A percentile compares a stretch with the other conserved stretches of the same genome.
phyloP scores from a whole-genome alignment of 1,140 invertebrate genomes.

The Mya arenaria region DNA sequence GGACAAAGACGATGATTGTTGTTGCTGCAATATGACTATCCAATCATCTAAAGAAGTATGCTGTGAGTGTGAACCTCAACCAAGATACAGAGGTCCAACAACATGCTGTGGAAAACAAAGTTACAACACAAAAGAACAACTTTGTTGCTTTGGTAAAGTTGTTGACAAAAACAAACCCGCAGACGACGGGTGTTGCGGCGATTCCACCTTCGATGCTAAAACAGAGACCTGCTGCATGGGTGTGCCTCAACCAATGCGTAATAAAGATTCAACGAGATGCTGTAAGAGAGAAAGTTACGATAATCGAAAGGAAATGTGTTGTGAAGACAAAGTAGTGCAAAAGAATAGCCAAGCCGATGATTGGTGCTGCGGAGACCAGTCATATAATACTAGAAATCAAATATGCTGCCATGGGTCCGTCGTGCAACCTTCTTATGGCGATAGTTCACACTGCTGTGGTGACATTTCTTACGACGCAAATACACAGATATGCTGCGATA shows the following conservation, averaged over 20 bases:
- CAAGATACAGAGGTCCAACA: constrained; percentile 15
- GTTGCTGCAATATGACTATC: constrained; percentile 4
- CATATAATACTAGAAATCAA: constrained; percentile 16
- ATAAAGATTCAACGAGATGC: constrained; percentile 4
- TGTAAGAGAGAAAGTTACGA: constrained; percentile 21
- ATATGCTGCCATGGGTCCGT: constrained; percentile 30
- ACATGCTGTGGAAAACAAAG: constrained; percentile 29
- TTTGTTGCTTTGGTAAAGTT: constrained; percentile 13
- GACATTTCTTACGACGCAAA: constrained; percentile 14
- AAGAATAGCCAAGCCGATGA: not conserved
- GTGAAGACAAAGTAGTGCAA: constrained; percentile 3
- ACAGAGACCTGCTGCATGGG: constrained; percentile 24
- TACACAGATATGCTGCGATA: constrained; percentile 13
- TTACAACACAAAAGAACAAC: constrained; percentile 1
- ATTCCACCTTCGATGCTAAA: constrained; percentile 17
- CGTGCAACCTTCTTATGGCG: constrained; percentile 18
- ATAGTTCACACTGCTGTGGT: constrained; percentile 35
- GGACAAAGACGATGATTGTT: not conserved
- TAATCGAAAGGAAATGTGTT: constrained; percentile 12
- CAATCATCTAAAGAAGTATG: not conserved
- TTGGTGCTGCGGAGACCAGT: constrained; percentile 11
- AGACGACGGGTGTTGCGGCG: constrained; percentile 27
- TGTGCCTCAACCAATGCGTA: constrained; percentile 4
- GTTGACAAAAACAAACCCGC: not conserved
- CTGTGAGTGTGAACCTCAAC: constrained; percentile 13